Conservation (phyloP, 2,888 invertebrate species). For the Apotomis turbidana region DNA sequence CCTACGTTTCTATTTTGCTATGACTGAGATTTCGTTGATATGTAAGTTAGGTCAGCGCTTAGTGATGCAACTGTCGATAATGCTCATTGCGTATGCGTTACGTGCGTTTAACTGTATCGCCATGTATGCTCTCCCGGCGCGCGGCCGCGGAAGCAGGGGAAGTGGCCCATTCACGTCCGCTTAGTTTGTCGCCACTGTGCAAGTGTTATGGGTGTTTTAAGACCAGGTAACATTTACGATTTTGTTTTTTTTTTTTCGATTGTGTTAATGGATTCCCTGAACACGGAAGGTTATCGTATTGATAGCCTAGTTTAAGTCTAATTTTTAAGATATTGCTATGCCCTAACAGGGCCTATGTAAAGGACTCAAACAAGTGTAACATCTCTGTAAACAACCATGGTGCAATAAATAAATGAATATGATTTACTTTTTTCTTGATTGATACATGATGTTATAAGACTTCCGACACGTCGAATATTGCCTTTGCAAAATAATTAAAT, state of each 20-base stretch:
- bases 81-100: constrained; percentile 68
- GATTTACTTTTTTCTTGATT: no score
- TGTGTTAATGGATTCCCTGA: no score
- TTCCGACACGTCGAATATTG: no score
- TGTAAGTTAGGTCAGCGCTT: constrained; percentile 28
- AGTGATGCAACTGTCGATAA: constrained; percentile 66
- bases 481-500: no score
- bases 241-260: background rate
- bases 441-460: no score
- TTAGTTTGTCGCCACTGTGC: constrained; percentile 20
- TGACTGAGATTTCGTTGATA: constrained; percentile 1
- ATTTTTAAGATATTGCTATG: no score
- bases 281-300: no score
- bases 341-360: no score
- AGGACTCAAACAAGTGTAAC: no score
- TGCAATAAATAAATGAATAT: no score
- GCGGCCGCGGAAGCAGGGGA: constrained; percentile 55
- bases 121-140: constrained; percentile 61
- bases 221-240: constrained; percentile 53
- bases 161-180: constrained; percentile 49
- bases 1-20: background rate
- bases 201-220: constrained; percentile 60
- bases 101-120: constrained; percentile 72
- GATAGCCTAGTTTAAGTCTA: no score
- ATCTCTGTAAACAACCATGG: no score